Conservation (phyloP, 1,140 invertebrate species). For the Orchesella cincta region DNA sequence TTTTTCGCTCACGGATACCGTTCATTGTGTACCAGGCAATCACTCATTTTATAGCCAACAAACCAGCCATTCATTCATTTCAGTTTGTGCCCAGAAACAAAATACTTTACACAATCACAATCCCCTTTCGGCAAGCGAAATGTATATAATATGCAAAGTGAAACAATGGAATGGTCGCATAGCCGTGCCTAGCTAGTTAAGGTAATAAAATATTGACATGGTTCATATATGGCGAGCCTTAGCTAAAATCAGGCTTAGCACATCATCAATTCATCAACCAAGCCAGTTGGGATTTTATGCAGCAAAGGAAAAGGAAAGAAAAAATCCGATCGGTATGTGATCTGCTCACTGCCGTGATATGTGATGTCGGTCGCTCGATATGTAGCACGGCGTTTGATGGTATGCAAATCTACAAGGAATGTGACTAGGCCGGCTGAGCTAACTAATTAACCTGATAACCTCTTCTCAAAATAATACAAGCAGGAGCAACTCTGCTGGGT, state of each 20-base stretch:
- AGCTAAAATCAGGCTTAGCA: not conserved
- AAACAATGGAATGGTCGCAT: no score
- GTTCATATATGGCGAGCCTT: conserved; percentile 13
- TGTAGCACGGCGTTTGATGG: no score
- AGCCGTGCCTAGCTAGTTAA: conserved; percentile 11
- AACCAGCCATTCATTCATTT: conserved; percentile 10
- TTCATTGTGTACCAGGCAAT: no score
- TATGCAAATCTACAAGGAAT: no score
- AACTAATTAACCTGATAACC: conserved; percentile 29
- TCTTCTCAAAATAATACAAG: not conserved
- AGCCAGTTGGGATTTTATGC: not conserved
- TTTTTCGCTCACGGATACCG: no score
- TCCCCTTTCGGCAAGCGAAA: no score
- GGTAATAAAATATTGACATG: conserved; percentile 26
- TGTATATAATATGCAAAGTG: no score
- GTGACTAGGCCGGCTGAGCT: conserved; percentile 1
- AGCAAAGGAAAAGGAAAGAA: not conserved
- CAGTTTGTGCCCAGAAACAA: not conserved
- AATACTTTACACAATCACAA: no score
- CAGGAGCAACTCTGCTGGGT: no score
- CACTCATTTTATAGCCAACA: conserved; percentile 12
- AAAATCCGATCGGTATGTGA: not conserved
- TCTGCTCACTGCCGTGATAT: no score
- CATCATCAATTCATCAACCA: not conserved
- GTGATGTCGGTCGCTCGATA: no score